These are phyloP conservation scores for Samia ricini DNA, from an alignment of 1,140 invertebrate species.

Conservation along the genomic window DNA sequence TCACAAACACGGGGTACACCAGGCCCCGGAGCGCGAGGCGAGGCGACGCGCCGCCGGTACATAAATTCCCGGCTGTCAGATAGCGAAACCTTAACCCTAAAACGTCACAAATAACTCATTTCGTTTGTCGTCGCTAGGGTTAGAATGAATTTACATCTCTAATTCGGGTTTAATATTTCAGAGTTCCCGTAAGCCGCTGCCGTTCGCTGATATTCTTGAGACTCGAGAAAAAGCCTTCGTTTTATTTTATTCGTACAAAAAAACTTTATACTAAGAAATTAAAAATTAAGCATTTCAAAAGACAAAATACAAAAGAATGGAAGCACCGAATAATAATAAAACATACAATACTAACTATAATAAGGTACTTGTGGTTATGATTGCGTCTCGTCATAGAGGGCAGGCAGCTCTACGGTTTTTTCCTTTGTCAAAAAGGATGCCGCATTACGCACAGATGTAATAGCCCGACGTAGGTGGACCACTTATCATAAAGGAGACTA, in stretches of 20 bases:
- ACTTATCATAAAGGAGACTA: constrained; percentile 1
- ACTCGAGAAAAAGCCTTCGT: too few species aligned
- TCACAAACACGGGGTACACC: neutral
- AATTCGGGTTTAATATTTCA: neutral
- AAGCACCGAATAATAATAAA: neutral
- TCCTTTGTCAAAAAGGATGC: neutral
- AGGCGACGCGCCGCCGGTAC: neutral
- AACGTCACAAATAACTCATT: constrained; percentile 8
- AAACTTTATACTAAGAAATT: too few species aligned
- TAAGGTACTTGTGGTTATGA: neutral
- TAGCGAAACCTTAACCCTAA: neutral
- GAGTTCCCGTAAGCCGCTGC: too few species aligned
- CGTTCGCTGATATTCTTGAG: too few species aligned
- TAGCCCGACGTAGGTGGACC: neutral
- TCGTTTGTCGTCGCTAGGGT: neutral
- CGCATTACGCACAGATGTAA: neutral
- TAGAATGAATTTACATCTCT: neutral
- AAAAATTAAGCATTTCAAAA: too few species aligned
- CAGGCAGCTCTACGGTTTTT: neutral
- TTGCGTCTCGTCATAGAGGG: neutral
- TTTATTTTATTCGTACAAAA: too few species aligned
- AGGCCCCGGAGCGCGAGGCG: neutral
- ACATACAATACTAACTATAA: neutral
- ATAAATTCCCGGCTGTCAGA: neutral
- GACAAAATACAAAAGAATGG: neutral